Evolutionary conservation across 2,888 invertebrate genomes (phyloP).

Genomic region (Sarcophaga rosellei): DNA sequence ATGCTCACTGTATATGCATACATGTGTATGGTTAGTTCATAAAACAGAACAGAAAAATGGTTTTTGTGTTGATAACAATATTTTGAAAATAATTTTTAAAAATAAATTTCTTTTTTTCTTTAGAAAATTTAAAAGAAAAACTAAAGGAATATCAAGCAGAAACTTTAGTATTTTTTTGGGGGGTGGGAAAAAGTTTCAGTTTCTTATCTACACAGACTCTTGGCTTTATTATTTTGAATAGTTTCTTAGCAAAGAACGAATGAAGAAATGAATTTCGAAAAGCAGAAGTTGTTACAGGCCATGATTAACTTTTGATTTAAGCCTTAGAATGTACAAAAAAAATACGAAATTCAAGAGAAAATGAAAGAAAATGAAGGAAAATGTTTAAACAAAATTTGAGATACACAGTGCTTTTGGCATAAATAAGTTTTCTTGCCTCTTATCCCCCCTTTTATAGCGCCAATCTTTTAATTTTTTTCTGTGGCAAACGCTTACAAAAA

Average conservation of each 20-base stretch:
- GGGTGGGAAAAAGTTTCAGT: slow-evolving; percentile 28
- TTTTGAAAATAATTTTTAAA: slow-evolving; percentile 3
- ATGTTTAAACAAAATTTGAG: background rate
- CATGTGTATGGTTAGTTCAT: background rate
- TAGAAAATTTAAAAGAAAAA: background rate
- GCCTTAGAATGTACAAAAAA: slow-evolving; percentile 17
- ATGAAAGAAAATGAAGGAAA: too few relatives aligned
- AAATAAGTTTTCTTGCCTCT: background rate
- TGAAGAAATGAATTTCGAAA: background rate
- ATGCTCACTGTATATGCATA: too few relatives aligned
- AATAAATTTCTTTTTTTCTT: background rate
- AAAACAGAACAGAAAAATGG: background rate
- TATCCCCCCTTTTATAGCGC: too few relatives aligned
- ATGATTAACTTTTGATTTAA: slow-evolving; percentile 51
- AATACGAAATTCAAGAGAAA: too few relatives aligned
- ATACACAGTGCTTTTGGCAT: slow-evolving; percentile 5
- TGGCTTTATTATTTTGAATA: slow-evolving; percentile 40
- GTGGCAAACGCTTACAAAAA: slow-evolving; percentile 4
- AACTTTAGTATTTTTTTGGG: background rate
- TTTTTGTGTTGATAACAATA: background rate
- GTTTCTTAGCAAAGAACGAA: background rate
- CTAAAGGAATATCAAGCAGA: background rate
- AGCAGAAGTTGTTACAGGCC: background rate
- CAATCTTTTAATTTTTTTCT: background rate
- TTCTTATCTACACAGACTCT: background rate